Evolutionary conservation across 1,140 invertebrate species (phyloP), one percentile per base, ranked within the genome.

Genomic region (Pseudomyrmex pallidus): DNA sequence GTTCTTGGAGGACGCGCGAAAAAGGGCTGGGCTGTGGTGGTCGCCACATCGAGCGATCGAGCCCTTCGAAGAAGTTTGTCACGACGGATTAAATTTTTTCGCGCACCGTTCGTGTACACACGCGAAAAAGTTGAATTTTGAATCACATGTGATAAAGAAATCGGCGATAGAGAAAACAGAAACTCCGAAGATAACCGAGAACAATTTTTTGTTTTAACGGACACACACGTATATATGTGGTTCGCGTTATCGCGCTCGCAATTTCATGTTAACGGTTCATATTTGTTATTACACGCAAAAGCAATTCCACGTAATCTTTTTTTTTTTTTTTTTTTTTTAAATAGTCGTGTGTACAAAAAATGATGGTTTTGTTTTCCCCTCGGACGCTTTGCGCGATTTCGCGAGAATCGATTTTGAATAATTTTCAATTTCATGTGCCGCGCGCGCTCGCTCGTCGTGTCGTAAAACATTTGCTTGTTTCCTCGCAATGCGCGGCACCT

Each of bases 1-100:
- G 35, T 68, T 78, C 15, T 44, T 70, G 20, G 66, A 80, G 66
- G 76, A 66, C 44, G 66, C 66, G 48, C 54, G 57, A 52, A 66
- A 67, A 87, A 83, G 70, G 84, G 84, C 83, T 89, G 70, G 86
- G 77, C 67, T 61, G 10, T n/a, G n/a, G n/a, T n/a, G n/a, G n/a
- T n/a, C n/a, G n/a, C 20, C 46, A 13, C 2, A 85, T 57, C 17
- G 52, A 13, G 54, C 46, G 12, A 17, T 12, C n/a, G 25, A 25
- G 61, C 10, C n/a, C 20, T 46, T 15, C 20, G 20, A 20, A 52
- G 48, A 46, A 5, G 5, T 35, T 35, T 35, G 35, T 8, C 46
- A 7, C 1, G 61, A 1, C 25, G 1, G 44, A 48, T 2, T 35
- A 13, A 9, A 67, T 46, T 15, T 44, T 22, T 2, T 35, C 35